Conservation (phyloP, 64 coral and sea anemone species). For the Trachythela sp. region DNA sequence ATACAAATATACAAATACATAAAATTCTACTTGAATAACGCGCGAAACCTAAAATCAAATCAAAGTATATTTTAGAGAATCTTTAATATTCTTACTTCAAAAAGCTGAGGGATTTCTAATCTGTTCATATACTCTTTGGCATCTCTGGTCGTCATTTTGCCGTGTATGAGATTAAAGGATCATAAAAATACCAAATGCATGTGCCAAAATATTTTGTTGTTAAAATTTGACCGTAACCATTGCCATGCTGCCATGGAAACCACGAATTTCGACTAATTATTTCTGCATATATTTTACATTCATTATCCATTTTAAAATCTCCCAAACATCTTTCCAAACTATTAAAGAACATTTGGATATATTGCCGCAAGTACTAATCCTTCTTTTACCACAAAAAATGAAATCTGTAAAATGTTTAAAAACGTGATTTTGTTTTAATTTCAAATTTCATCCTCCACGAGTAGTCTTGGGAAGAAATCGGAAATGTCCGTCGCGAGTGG, state of each 20-base stretch:
- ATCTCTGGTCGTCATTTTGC: neutral
- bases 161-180: neutral
- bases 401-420: no score
- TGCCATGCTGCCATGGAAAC: neutral
- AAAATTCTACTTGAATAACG: neutral
- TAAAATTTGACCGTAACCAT: neutral
- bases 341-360: neutral
- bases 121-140: neutral
- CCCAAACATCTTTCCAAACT: neutral
- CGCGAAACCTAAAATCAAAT: neutral
- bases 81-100: neutral
- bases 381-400: no score
- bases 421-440: neutral
- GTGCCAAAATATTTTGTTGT: neutral
- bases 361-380: neutral
- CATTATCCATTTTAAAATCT: no score
- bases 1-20: neutral
- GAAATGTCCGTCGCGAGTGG: neutral
- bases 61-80: neutral
- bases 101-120: neutral
- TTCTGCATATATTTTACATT: no score
- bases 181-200: neutral
- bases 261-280: neutral
- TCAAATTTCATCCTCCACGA: neutral
- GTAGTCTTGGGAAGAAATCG: neutral